A percentile compares a stretch with the other conserved stretches of the same genome.
phyloP scores from a whole-genome alignment of 2,113 vertebrate genomes.

The Sebastes fasciatus region DNA sequence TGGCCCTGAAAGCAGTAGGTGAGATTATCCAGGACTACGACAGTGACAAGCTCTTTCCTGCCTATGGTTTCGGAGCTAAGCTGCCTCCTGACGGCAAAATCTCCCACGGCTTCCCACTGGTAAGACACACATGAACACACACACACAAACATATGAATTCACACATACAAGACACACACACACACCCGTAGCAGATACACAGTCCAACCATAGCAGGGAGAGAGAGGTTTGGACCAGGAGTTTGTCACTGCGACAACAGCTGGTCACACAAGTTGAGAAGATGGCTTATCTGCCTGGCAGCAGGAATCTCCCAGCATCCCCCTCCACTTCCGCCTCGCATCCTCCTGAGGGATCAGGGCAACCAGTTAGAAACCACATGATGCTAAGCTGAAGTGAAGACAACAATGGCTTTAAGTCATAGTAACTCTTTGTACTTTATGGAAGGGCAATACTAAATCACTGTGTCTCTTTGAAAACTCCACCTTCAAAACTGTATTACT shows the following conservation, averaged over 20 bases:
- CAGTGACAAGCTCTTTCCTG: conserved; percentile 98
- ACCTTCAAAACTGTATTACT: not conserved
- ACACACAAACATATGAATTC: not conserved
- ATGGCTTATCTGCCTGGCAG: conserved; percentile 65
- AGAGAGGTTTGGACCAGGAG: conserved; percentile 52
- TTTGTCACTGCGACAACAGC: conserved; percentile 58
- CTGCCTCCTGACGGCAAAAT: conserved; percentile 96
- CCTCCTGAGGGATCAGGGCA: conserved; percentile 54
- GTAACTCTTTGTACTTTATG: not conserved
- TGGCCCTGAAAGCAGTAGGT: conserved; percentile 97
- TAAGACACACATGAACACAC: conserved; percentile 67
- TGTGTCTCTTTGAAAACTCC: not conserved
- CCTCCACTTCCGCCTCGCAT: conserved; percentile 38
- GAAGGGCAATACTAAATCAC: not conserved
- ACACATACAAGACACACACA: conserved; percentile 28
- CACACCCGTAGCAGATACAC: not conserved
- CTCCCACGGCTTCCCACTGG: conserved; percentile 97
- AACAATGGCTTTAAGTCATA: not conserved
- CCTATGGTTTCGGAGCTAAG: conserved; percentile 97
- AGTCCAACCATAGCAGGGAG: conserved; percentile 26
- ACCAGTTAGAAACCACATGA: conserved; percentile 37
- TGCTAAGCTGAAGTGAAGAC: conserved; percentile 29
- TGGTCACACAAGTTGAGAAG: conserved; percentile 55
- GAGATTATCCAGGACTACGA: conserved; percentile 99
- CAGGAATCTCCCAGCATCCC: conserved; percentile 61